A percentile compares a stretch with the other conserved stretches of the same genome.
phyloP scores from a whole-genome alignment of 2,888 invertebrate genomes.

The Amphipyra tragopoginis region DNA sequence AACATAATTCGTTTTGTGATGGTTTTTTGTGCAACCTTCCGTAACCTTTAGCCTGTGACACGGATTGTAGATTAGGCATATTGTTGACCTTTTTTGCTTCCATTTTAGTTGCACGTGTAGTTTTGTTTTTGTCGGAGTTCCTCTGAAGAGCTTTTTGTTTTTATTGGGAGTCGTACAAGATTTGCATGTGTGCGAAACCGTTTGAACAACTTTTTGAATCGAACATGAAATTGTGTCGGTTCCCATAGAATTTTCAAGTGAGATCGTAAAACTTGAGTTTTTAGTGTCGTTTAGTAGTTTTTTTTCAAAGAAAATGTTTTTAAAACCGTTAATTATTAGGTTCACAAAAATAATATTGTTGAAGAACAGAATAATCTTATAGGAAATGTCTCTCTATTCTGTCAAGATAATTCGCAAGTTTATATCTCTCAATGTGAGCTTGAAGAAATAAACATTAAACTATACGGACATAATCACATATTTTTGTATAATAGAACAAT shows the following conservation, averaged over 20 bases:
- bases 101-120: conserved; percentile 85
- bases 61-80: conserved; percentile 90
- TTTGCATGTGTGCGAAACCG: conserved; percentile 81
- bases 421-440: conserved; percentile 47
- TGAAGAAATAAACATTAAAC: conserved; percentile 42
- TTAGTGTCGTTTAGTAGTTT: conserved; percentile 8
- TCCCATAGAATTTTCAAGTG: conserved; percentile 66
- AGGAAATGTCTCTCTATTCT: conserved; percentile 23
- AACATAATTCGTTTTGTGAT: conserved; percentile 80
- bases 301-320: conserved; percentile 1
- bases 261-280: conserved; percentile 26
- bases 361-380: neutral
- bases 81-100: conserved; percentile 88
- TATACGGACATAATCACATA: conserved; percentile 43
- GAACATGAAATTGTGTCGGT: conserved; percentile 68
- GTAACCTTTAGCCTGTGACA: conserved; percentile 90
- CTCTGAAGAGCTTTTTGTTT: conserved; percentile 80
- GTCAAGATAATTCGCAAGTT: conserved; percentile 35
- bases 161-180: conserved; percentile 74
- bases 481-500: conserved; percentile 50
- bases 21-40: conserved; percentile 87
- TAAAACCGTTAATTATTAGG: neutral
- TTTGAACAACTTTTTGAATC: conserved; percentile 43
- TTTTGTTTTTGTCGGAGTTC: conserved; percentile 75
- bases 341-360: neutral